Percentiles rank a stretch among this genome's conserved stretches.
phyloP scores from a whole-genome alignment of 1,140 invertebrate species.

The Drosophila littoralis region DNA sequence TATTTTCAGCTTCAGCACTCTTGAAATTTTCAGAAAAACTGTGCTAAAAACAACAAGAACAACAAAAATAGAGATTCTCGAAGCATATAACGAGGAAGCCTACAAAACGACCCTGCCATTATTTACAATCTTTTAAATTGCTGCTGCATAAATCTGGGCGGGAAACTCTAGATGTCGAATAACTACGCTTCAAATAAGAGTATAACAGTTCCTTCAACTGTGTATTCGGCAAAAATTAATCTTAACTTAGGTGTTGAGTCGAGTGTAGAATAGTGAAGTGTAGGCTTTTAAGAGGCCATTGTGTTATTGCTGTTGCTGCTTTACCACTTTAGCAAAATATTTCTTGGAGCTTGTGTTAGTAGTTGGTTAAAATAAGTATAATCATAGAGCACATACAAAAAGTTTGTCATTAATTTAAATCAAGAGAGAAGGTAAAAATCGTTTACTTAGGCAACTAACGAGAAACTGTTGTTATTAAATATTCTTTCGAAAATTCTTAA shows the following conservation, averaged over 20 bases:
- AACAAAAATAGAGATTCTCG: slow-evolving; percentile 83
- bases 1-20: slow-evolving; percentile 14
- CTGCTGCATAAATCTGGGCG: neutral
- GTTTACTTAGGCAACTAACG: slow-evolving; percentile 49
- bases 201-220: slow-evolving; percentile 21
- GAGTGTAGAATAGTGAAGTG: slow-evolving; percentile 56
- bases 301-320: slow-evolving; percentile 19
- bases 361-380: slow-evolving; percentile 61
- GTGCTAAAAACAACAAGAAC: slow-evolving; percentile 79
- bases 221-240: slow-evolving; percentile 38
- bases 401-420: slow-evolving; percentile 45
- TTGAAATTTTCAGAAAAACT: slow-evolving; percentile 33
- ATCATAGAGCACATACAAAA: slow-evolving; percentile 54
- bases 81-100: slow-evolving; percentile 81
- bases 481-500: slow-evolving; percentile 21
- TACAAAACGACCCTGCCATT: slow-evolving; percentile 43
- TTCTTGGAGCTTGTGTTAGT: slow-evolving; percentile 64
- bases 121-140: slow-evolving; percentile 1
- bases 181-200: neutral
- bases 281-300: neutral
- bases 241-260: slow-evolving; percentile 44
- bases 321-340: slow-evolving; percentile 39
- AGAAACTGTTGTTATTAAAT: slow-evolving; percentile 48
- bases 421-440: slow-evolving; percentile 43
- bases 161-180: slow-evolving; percentile 2